These are phyloP conservation scores for Escarpia spicata DNA, from an alignment of 2,888 invertebrate species.

Conservation along the genomic window DNA sequence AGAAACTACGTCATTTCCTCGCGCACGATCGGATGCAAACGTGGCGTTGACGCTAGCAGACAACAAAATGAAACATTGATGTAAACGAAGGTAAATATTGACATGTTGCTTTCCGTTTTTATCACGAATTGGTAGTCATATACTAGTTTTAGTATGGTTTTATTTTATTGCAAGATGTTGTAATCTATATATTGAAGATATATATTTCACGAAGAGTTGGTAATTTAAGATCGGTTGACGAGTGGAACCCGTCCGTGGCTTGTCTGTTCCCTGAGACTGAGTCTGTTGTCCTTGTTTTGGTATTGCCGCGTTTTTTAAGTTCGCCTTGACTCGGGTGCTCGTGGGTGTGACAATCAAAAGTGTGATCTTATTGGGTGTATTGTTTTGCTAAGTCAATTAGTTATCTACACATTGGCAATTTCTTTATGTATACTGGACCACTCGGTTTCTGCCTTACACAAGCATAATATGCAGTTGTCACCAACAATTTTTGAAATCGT, in stretches of 20 bases:
- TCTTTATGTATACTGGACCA: no score
- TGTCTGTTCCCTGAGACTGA: background rate
- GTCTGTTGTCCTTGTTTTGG: background rate
- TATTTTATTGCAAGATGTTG: background rate
- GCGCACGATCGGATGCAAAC: background rate
- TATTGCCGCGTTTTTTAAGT: background rate
- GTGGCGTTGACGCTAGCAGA: conserved; percentile 16
- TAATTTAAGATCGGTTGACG: background rate
- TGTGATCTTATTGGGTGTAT: no score
- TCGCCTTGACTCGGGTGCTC: background rate
- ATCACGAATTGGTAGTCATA: background rate
- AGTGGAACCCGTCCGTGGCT: background rate
- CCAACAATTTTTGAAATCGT: no score
- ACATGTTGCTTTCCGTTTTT: background rate
- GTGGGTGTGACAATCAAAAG: no score
- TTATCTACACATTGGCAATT: no score
- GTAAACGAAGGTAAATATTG: background rate
- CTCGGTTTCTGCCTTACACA: no score
- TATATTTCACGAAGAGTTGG: background rate
- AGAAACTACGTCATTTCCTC: background rate
- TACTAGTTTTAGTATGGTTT: background rate
- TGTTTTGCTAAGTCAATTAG: no score
- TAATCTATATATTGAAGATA: background rate
- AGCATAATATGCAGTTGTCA: no score
- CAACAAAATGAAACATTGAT: background rate